Percentiles rank a stretch among this genome's conserved stretches.
These are phyloP conservation scores for Henricia sp. DNA, from an alignment of 53 echinoderm and acorn worm genomes.

Conservation along the genomic window DNA sequence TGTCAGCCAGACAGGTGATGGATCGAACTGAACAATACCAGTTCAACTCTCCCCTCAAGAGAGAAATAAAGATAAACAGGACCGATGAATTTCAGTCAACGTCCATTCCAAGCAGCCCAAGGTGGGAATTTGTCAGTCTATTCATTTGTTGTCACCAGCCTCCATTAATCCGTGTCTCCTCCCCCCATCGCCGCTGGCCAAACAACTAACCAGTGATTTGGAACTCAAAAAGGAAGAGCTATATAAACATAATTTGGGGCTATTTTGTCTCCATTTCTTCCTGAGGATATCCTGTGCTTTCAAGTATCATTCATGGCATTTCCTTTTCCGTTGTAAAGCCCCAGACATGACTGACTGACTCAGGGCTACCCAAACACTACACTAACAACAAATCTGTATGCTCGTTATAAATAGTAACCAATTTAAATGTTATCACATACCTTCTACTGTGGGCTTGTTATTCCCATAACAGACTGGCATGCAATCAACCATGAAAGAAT, in stretches of 20 bases:
- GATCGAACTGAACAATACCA: too few relatives aligned
- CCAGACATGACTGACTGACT: neutral
- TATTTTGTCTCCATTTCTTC: slow-evolving; percentile 50
- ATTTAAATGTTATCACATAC: too few relatives aligned
- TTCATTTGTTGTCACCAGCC: neutral
- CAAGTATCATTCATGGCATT: neutral
- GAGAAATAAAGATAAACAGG: too few relatives aligned
- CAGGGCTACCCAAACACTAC: neutral
- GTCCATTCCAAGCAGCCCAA: too few relatives aligned
- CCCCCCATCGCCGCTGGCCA: slow-evolving; percentile 1
- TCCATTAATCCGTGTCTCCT: neutral
- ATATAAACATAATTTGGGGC: slow-evolving; percentile 30
- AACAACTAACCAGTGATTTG: neutral
- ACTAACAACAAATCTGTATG: too few relatives aligned
- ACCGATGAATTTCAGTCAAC: neutral
- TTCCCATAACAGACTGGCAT: too few relatives aligned
- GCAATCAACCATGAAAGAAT: too few relatives aligned
- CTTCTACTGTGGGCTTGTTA: too few relatives aligned
- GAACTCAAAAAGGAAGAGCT: slow-evolving; percentile 2
- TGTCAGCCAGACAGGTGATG: too few relatives aligned
- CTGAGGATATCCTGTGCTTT: slow-evolving; percentile 56
- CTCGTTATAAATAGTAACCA: too few relatives aligned
- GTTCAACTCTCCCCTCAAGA: too few relatives aligned
- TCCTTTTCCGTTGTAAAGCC: neutral
- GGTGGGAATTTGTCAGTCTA: too few relatives aligned